Conservation (phyloP, 2,888 invertebrate species). For the Stenotaenia linearis region DNA sequence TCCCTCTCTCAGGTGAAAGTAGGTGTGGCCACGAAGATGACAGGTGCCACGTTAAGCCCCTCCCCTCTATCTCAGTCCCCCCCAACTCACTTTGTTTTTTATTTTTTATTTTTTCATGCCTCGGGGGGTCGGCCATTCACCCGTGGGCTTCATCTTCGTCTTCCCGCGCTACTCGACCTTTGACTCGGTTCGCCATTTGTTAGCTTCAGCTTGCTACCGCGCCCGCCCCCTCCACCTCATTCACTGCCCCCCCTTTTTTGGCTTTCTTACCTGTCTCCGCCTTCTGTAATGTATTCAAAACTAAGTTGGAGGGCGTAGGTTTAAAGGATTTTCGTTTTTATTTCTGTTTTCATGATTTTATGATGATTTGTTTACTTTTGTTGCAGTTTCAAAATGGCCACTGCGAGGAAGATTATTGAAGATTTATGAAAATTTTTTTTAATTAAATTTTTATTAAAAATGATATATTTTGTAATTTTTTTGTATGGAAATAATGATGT, state of each 20-base stretch:
- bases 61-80: background rate
- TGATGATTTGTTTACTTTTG: background rate
- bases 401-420: no score
- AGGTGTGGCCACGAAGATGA: background rate
- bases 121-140: background rate
- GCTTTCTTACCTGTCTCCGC: background rate
- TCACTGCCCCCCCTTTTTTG: background rate
- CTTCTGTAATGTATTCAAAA: background rate
- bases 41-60: background rate
- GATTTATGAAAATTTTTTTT: no score
- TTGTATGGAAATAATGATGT: no score
- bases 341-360: background rate
- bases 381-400: no score
- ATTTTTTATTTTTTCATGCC: background rate
- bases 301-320: background rate
- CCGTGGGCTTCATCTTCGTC: conserved; percentile 1
- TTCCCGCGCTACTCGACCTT: background rate
- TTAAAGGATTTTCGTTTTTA: background rate
- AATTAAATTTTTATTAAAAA: no score
- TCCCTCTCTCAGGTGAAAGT: background rate
- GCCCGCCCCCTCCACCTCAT: background rate
- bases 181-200: background rate
- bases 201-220: conserved; percentile 5
- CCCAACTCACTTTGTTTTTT: background rate
- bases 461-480: no score